These are phyloP conservation scores for Arizona elegans DNA, from an alignment of 2,113 vertebrate species.

Conservation along the genomic window DNA sequence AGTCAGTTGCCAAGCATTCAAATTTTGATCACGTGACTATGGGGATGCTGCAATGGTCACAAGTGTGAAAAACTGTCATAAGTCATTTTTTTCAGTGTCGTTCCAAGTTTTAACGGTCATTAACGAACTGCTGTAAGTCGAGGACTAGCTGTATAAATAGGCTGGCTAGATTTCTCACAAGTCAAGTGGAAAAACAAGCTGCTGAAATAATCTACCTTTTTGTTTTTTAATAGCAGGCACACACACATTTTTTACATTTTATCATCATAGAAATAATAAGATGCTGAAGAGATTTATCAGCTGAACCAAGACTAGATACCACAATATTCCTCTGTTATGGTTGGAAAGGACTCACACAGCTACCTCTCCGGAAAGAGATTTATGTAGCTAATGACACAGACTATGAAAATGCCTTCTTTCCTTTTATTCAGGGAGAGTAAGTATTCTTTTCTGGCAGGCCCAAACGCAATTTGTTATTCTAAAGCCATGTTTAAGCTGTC, in stretches of 20 bases:
- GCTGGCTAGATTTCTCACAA: not conserved
- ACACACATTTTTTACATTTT: not conserved
- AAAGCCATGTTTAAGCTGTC: constrained; percentile 5
- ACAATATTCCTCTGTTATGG: not conserved
- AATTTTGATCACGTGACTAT: no score
- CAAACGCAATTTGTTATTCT: constrained; percentile 5
- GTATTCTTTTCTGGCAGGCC: not conserved
- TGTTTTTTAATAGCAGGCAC: not conserved
- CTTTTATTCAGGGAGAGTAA: not conserved
- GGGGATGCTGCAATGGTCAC: no score
- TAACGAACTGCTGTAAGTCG: no score
- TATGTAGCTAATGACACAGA: not conserved
- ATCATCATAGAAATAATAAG: not conserved
- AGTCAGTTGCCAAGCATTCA: no score
- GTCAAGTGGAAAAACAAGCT: not conserved
- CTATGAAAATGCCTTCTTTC: not conserved
- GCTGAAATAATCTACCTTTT: not conserved
- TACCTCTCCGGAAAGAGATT: not conserved
- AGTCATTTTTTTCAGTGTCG: no score
- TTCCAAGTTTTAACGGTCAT: no score
- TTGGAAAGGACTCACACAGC: not conserved
- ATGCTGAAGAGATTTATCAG: not conserved
- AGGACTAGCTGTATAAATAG: not conserved
- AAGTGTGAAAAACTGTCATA: no score
- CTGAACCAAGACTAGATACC: not conserved